Evolutionary conservation across 2,113 vertebrate species (phyloP).

Genomic region (Rhabdornis inornatus): DNA sequence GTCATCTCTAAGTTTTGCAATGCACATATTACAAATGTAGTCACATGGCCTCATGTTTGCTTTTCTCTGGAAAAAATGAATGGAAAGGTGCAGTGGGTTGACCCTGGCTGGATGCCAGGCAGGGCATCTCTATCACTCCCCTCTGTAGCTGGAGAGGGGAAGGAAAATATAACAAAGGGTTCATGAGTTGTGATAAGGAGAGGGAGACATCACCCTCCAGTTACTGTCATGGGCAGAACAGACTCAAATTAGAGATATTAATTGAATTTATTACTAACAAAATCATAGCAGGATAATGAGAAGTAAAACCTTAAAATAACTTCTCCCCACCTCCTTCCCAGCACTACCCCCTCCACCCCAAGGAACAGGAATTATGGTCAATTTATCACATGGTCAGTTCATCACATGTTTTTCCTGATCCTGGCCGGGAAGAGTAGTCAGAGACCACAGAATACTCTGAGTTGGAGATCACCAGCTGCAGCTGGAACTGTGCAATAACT

Average conservation of each 20-base stretch:
- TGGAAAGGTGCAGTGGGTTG: background rate
- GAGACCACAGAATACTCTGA: background rate
- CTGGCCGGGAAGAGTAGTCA: background rate
- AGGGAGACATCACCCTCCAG: background rate
- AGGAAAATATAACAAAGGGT: background rate
- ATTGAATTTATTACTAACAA: background rate
- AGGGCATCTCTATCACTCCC: background rate
- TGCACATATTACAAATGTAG: background rate
- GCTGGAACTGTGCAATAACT: background rate
- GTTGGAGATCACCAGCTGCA: background rate
- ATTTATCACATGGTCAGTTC: background rate
- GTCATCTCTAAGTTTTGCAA: background rate
- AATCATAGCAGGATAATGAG: background rate
- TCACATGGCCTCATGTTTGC: background rate
- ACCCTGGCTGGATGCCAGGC: background rate
- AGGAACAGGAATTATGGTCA: background rate
- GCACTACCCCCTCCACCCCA: background rate
- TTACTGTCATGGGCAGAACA: background rate
- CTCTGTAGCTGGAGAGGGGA: background rate
- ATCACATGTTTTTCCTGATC: background rate
- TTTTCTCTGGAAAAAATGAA: background rate
- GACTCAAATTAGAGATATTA: background rate
- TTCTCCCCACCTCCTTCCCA: background rate
- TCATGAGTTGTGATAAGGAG: background rate
- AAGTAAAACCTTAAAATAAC: background rate